Conservation (phyloP, 2,113 vertebrate species). For the Baryphthengus martii region DNA sequence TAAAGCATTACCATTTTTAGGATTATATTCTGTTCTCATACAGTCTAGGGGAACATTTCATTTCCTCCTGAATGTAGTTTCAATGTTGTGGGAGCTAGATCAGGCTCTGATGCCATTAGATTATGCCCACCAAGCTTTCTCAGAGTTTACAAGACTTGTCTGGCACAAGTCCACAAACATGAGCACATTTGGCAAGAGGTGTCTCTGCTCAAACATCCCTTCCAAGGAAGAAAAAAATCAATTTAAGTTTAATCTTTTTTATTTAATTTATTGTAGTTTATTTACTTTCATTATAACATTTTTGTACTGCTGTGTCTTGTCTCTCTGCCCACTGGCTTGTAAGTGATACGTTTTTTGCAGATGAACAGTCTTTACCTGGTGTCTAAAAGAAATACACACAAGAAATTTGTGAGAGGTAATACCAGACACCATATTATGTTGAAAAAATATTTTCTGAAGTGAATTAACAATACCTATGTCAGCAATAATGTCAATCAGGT, state of each 20-base stretch:
- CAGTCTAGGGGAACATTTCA: neutral
- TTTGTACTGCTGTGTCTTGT: neutral
- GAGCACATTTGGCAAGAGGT: neutral
- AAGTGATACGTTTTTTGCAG: neutral
- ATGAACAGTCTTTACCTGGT: neutral
- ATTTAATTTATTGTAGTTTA: neutral
- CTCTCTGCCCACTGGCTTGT: neutral
- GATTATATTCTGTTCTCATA: neutral
- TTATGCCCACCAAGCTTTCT: neutral
- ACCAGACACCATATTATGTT: neutral
- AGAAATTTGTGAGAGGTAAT: neutral
- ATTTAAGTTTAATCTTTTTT: neutral
- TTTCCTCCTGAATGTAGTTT: neutral
- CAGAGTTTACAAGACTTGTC: neutral
- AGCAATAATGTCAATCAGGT: neutral
- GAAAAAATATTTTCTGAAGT: neutral
- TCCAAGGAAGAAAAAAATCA: neutral
- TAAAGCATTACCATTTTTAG: neutral
- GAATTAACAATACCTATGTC: neutral
- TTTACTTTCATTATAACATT: neutral
- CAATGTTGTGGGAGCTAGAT: neutral
- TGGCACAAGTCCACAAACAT: neutral
- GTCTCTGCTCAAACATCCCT: neutral
- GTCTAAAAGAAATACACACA: neutral
- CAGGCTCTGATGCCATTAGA: neutral